phyloP scores from a whole-genome alignment of 2,113 vertebrate genomes.

The Myotis lucifugus region DNA sequence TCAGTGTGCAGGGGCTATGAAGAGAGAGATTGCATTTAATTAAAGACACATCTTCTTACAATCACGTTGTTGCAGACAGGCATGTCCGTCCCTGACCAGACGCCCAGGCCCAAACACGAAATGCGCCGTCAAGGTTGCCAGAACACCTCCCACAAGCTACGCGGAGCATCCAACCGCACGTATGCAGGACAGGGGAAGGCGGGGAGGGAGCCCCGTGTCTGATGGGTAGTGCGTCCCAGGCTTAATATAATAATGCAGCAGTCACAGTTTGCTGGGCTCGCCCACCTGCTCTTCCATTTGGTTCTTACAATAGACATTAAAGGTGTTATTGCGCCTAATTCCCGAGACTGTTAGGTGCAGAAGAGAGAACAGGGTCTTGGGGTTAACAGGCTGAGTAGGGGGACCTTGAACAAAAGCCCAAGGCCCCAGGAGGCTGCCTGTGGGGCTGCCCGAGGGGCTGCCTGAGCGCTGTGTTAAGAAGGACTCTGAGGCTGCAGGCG shows the following conservation, averaged over 20 bases:
- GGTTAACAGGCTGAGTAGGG: not conserved
- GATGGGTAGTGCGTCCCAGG: fast-evolving
- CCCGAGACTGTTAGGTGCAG: not conserved
- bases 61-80: conserved; percentile 62
- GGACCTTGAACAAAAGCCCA: not conserved
- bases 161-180: too few relatives aligned
- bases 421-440: too few relatives aligned
- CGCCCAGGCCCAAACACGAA: not conserved
- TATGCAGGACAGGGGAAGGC: not conserved
- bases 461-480: not conserved
- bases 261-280: not conserved
- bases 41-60: conserved; percentile 69
- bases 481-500: not conserved
- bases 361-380: not conserved
- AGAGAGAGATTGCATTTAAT: conserved; percentile 60
- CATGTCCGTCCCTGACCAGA: conserved; percentile 38
- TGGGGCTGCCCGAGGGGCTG: not conserved
- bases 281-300: not conserved
- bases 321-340: not conserved
- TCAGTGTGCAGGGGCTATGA: not conserved
- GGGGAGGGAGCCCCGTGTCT: not conserved
- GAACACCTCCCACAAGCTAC: not conserved
- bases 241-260: fast-evolving
- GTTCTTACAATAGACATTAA: not conserved
- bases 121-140: not conserved